phyloP scores from a whole-genome alignment of 30 jellyfish, hydroid and myxozoan genomes.

The Sanderia malayensis region DNA sequence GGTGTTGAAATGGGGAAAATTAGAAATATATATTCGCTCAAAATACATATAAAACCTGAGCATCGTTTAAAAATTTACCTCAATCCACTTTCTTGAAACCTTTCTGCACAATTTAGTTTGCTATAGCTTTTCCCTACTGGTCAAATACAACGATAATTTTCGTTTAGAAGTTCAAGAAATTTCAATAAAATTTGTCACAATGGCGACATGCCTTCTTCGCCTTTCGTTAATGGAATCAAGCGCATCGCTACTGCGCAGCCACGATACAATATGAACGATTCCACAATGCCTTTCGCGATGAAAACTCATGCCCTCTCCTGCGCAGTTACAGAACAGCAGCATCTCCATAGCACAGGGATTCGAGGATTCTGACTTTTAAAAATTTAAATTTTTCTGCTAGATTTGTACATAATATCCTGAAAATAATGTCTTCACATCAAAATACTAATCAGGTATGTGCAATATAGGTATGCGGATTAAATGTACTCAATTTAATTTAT shows the following conservation, averaged over 20 bases:
- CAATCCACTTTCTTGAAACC: constrained; percentile 46
- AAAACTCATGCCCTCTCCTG: not conserved
- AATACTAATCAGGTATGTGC: no score
- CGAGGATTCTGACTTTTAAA: no score
- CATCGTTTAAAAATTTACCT: constrained; percentile 74
- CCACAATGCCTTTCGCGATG: constrained; percentile 7
- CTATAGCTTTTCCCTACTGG: constrained; percentile 23
- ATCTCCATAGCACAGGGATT: no score
- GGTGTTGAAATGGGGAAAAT: constrained; percentile 3
- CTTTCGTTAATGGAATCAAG: not conserved
- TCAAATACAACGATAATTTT: constrained; percentile 29
- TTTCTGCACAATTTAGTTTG: constrained; percentile 50
- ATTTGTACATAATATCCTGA: no score
- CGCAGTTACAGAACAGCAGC: no score
- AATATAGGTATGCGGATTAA: no score
- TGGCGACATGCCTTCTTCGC: constrained; percentile 2
- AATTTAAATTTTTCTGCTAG: no score
- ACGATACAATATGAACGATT: not conserved
- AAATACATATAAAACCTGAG: constrained; percentile 31
- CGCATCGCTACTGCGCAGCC: constrained; percentile 11
- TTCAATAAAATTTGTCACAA: constrained; percentile 28
- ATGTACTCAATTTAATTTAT: no score
- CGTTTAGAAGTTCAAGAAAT: constrained; percentile 21
- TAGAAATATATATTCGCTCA: constrained; percentile 64
- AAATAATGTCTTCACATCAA: no score